Evolutionary conservation across 2,797 vertebrate genomes (phyloP).

Genomic region (Aplochiton taeniatus): DNA sequence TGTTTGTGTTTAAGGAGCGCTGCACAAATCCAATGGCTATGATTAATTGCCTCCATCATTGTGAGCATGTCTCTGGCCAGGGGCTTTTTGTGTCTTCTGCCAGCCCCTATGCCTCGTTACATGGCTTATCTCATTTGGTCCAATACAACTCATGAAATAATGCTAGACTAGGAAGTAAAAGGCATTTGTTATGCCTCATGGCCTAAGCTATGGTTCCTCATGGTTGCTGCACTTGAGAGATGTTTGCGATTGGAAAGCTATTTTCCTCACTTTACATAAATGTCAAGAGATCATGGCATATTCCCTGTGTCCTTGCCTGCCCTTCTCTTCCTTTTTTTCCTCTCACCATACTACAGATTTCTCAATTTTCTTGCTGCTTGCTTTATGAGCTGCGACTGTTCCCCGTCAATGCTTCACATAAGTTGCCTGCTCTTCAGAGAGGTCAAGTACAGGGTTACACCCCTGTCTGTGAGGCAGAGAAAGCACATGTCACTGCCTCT

Average conservation of each 20-base stretch:
- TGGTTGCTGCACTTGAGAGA: too few species aligned
- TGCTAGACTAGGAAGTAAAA: too few species aligned
- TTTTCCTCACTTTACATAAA: too few species aligned
- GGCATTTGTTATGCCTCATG: too few species aligned
- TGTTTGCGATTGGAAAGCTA: too few species aligned
- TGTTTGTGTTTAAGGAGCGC: conserved; percentile 38
- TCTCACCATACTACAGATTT: neutral
- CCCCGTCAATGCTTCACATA: conserved; percentile 6
- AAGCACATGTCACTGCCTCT: conserved; percentile 34
- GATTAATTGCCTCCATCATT: conserved; percentile 40
- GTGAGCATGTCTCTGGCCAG: conserved; percentile 30
- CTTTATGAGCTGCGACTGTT: conserved; percentile 13
- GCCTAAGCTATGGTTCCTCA: too few species aligned
- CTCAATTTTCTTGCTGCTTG: conserved; percentile 9
- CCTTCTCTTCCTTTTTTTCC: too few species aligned
- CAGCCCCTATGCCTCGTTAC: neutral
- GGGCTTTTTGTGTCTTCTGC: conserved; percentile 30
- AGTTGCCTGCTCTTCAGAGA: conserved; percentile 49
- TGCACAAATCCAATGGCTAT: conserved; percentile 31
- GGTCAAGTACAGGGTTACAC: conserved; percentile 42
- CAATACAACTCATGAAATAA: too few species aligned
- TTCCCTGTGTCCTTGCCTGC: too few species aligned
- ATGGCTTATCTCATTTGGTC: neutral
- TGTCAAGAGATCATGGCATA: too few species aligned
- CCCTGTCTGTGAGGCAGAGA: conserved; percentile 41